phyloP scores from a whole-genome alignment of 2,888 invertebrate species.

The Strigamia transsilvanica region DNA sequence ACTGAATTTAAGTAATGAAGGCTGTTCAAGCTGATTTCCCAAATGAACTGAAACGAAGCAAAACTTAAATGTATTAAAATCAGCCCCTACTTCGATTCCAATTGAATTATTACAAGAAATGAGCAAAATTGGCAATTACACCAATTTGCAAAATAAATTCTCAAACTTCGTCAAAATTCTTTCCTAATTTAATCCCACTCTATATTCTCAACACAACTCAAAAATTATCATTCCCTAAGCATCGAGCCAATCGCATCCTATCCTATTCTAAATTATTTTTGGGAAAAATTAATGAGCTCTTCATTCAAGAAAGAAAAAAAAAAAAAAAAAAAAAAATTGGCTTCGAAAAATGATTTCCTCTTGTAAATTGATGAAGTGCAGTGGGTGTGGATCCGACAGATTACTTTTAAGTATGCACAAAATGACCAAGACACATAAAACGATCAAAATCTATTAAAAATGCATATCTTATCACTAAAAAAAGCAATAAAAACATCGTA shows the following conservation, averaged over 20 bases:
- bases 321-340: neutral
- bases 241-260: neutral
- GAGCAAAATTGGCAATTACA: neutral
- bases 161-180: too few relatives aligned
- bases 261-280: neutral
- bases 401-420: neutral
- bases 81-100: neutral
- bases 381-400: conserved; percentile 17
- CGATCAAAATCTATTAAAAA: neutral
- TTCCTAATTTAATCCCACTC: too few relatives aligned
- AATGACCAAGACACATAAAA: neutral
- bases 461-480: neutral
- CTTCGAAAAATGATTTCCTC: neutral
- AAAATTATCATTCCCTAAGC: neutral
- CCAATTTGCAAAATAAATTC: neutral
- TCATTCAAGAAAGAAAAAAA: neutral
- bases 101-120: too few relatives aligned
- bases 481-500: neutral
- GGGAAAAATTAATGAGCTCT: neutral
- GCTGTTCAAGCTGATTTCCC: too few relatives aligned
- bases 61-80: neutral
- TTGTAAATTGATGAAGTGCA: conserved; percentile 21
- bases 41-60: neutral
- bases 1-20: neutral
- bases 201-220: too few relatives aligned